Base-by-base conservation (phyloP, 2,113 vertebrate genomes). In the Tetrao urogallus region DNA sequence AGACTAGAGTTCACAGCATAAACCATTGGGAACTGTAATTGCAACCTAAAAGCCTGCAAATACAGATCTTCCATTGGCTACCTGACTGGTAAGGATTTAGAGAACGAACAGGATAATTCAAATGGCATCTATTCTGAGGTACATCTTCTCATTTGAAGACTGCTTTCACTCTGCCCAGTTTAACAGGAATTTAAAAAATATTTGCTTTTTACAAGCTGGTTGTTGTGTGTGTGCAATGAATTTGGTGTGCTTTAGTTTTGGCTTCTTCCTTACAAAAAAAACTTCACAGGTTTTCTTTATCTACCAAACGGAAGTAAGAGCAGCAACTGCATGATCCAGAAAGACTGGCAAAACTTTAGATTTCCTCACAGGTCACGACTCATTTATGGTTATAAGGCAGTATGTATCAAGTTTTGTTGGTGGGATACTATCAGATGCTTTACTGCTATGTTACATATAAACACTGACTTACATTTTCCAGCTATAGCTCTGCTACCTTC, bases 161-260 rank as follows among this genome's bases (percentile, higher is more conserved):
- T 75, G 15, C 11, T 32, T 79, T 67, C 65, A 81, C 7, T 9
- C 18, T 40, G 8, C 1, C 5, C 10, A 38, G 61, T 80, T 75
- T 24, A 52, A 3, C 14, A 67, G 34, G 27, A 63, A 3, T 20
- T 20, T 27, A 78, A 50, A 50, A 45, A 1, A 1, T 6, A 4
- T 14, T 63, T 18, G 47, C 8, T 15, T 73, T 89, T 70, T 82
- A 2, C 11, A 77, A 22, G 14, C 40, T 82, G 73, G 8, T 70
- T 80, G 14, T 70, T 5, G 32, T 0, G 0, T 60, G 12, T 0
- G 4, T 19, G 34, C 22, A 71, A 65, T 4, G 10, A 76, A 6
- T 54, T 80, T 61, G 20, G 6, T 36, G 11, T 6, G 2, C 69
- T 20, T 90, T 36, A 10, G 10, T 81, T 90, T 22, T 78, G 57